Evolutionary conservation across 2,113 vertebrate species (phyloP).

Genomic region (Steatornis caripensis): DNA sequence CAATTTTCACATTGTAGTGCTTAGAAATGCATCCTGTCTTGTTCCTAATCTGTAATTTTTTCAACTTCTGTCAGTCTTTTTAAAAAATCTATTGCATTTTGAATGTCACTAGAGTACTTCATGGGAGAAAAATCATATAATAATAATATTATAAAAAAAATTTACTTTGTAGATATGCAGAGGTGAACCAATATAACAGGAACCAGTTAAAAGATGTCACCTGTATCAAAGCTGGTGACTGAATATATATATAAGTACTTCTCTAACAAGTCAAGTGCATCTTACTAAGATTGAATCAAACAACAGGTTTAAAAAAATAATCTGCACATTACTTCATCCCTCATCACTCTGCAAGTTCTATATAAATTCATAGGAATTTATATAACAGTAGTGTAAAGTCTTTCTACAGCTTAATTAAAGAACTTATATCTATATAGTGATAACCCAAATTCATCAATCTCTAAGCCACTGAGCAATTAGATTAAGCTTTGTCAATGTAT

Average conservation of each 20-base stretch:
- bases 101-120: background rate
- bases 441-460: background rate
- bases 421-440: background rate
- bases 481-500: background rate
- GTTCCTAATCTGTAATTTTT: background rate
- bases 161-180: background rate
- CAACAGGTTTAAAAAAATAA: background rate
- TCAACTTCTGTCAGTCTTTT: background rate
- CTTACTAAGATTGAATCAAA: background rate
- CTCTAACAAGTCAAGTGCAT: background rate
- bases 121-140: background rate
- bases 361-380: background rate
- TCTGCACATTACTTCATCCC: background rate
- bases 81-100: background rate
- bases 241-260: background rate
- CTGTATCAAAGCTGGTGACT: background rate
- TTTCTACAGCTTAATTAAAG: background rate
- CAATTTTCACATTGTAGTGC: background rate
- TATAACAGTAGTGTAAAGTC: background rate
- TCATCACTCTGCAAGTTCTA: background rate
- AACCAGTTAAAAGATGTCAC: background rate
- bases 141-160: background rate
- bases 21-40: background rate
- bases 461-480: background rate
- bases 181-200: background rate